Evolutionary conservation across 1,140 invertebrate genomes (phyloP).

Genomic region (Neoseiulus cucumeris): DNA sequence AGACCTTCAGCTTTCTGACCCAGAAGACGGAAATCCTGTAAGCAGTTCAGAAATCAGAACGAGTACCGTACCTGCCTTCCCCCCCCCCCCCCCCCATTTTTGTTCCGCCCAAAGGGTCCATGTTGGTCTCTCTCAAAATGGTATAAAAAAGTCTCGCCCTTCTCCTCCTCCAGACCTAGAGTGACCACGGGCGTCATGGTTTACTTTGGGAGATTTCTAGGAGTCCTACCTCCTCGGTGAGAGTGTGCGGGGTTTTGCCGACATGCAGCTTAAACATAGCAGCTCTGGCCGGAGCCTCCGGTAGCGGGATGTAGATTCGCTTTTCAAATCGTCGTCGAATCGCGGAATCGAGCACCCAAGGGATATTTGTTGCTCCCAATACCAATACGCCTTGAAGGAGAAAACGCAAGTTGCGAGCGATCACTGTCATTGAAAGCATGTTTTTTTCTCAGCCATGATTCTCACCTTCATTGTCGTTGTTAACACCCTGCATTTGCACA

Average conservation of each 20-base stretch:
- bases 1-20: constrained; percentile 11
- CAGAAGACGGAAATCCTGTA: not conserved
- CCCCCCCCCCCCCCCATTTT: no score
- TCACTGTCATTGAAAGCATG: no score
- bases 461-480: constrained; percentile 69
- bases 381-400: constrained; percentile 49
- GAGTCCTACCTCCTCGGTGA: constrained; percentile 62
- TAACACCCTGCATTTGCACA: constrained; percentile 93
- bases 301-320: constrained; percentile 91
- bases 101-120: no score
- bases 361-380: constrained; percentile 96
- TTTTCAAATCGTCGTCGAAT: constrained; percentile 95
- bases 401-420: no score
- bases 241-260: constrained; percentile 62
- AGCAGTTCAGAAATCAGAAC: not conserved
- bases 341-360: constrained; percentile 91
- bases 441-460: no score
- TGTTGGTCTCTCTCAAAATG: no score
- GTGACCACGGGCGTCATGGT: no score
- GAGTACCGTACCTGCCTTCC: no score
- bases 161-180: no score
- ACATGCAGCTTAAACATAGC: constrained; percentile 92
- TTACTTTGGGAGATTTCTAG: no score
- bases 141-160: no score
- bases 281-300: constrained; percentile 70